A percentile compares a stretch with the other conserved stretches of the same genome.
These are phyloP conservation scores for Epinotia demarniana DNA, from an alignment of 2,888 invertebrate species.

Conservation along the genomic window DNA sequence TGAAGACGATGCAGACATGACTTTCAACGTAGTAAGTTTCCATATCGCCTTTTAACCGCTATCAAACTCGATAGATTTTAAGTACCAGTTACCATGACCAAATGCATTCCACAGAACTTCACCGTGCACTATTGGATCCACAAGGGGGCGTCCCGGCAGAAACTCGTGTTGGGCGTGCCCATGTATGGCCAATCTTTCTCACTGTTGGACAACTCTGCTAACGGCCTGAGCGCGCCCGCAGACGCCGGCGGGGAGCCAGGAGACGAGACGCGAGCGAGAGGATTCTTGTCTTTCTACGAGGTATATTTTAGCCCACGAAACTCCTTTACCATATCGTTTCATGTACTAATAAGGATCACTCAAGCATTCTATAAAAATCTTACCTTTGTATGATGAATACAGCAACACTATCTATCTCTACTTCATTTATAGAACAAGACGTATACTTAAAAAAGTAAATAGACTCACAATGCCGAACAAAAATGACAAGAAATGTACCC, in stretches of 20 bases:
- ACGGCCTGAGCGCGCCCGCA: constrained; percentile 89
- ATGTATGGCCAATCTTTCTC: constrained; percentile 96
- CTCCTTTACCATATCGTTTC: background rate
- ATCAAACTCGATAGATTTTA: background rate
- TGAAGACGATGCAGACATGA: constrained; percentile 89
- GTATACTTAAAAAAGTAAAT: background rate
- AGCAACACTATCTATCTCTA: background rate
- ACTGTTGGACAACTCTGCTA: constrained; percentile 86
- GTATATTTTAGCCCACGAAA: constrained; percentile 69
- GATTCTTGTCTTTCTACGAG: constrained; percentile 95
- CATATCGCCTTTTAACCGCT: background rate
- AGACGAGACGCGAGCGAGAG: constrained; percentile 93
- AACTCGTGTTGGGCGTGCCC: constrained; percentile 94
- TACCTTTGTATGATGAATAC: background rate
- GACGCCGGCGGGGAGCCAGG: constrained; percentile 96
- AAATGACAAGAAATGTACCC: no score
- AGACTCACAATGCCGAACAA: no score
- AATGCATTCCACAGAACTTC: constrained; percentile 88
- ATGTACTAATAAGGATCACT: background rate
- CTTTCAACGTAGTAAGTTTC: constrained; percentile 90
- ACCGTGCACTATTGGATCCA: constrained; percentile 94
- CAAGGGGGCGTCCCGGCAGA: constrained; percentile 90
- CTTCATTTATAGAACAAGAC: background rate
- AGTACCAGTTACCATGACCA: background rate
- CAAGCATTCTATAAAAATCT: background rate